A percentile compares a stretch with the other conserved stretches of the same genome.
phyloP scores from a whole-genome alignment of 2,113 vertebrate genomes.

The Lates calcarifer region DNA sequence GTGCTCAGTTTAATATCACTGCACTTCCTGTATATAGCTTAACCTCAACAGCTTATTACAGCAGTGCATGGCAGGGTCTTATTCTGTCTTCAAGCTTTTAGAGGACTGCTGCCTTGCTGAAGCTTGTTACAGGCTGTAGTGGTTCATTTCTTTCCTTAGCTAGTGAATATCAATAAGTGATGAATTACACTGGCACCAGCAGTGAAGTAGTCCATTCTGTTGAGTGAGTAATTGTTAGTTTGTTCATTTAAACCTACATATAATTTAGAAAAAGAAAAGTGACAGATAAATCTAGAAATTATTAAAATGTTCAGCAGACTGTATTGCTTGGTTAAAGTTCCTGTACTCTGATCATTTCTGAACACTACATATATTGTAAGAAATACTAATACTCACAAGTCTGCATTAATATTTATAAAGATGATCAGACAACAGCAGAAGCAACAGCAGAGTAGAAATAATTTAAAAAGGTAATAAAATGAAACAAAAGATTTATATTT shows the following conservation, averaged over 20 bases:
- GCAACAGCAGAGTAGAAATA: neutral
- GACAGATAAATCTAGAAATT: neutral
- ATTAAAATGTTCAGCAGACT: too few relatives aligned
- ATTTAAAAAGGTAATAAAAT: neutral
- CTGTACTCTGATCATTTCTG: too few relatives aligned
- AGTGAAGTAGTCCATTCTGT: neutral
- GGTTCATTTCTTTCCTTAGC: neutral
- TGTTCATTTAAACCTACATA: neutral
- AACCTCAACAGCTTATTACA: neutral
- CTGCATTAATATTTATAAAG: neutral
- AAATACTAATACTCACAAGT: neutral
- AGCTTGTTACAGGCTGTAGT: neutral
- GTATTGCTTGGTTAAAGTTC: too few relatives aligned
- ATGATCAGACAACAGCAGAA: neutral
- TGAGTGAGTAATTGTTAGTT: neutral
- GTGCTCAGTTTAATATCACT: neutral
- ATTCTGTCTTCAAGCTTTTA: neutral
- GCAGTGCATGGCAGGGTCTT: neutral
- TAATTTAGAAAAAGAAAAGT: neutral
- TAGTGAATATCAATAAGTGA: too few relatives aligned
- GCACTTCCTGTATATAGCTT: neutral
- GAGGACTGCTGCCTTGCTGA: neutral
- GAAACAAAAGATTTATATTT: neutral
- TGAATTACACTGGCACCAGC: neutral
- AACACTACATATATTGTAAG: neutral